These are phyloP conservation scores for Tympanuchus pallidicinctus DNA, from an alignment of 2,113 vertebrate species.

Conservation along the genomic window DNA sequence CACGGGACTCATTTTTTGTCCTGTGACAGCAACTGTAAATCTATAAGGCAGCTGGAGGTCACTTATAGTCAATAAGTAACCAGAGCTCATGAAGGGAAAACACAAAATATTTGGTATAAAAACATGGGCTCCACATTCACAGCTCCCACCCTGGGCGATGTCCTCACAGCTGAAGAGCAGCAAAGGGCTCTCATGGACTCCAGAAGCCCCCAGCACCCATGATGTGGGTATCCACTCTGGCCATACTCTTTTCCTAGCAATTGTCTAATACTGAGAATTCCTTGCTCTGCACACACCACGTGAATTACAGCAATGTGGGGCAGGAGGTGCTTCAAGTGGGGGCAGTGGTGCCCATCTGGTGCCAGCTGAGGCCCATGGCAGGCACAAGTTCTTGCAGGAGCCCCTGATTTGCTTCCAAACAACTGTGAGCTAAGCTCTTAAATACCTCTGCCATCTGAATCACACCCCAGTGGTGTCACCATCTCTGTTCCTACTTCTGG, in stretches of 20 bases:
- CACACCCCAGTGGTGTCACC: neutral
- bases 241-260: neutral
- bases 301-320: neutral
- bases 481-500: neutral
- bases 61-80: slow-evolving; percentile 63
- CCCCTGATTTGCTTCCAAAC: slow-evolving; percentile 7
- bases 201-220: neutral
- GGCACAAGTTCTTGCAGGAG: neutral
- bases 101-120: slow-evolving; percentile 38
- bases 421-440: neutral
- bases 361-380: neutral
- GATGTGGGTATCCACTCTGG: neutral
- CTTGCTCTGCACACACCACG: neutral
- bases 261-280: neutral
- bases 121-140: neutral
- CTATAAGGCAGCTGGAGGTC: slow-evolving; percentile 55
- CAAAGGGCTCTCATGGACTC: neutral
- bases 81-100: neutral
- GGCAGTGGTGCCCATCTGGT: neutral
- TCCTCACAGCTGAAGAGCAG: neutral
- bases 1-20: neutral
- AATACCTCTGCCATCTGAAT: neutral
- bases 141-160: neutral
- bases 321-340: neutral
- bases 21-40: slow-evolving; percentile 43